Evolutionary conservation across 2,113 vertebrate species (phyloP), one percentile per base, ranked within the genome.

Genomic region (Pachypanchax playfairii): DNA sequence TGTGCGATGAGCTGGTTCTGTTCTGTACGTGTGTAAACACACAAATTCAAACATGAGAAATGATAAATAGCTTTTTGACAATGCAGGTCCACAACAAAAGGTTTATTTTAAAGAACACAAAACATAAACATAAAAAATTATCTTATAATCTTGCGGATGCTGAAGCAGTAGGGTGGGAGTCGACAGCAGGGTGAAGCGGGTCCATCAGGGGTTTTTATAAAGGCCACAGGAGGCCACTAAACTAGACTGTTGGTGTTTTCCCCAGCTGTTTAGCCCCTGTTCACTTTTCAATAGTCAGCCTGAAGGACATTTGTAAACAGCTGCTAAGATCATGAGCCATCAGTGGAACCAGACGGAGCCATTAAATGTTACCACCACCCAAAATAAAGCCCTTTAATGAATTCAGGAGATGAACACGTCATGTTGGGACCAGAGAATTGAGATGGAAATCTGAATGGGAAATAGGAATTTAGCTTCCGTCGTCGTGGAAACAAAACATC

Each of bases 41-140:
- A 44, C 39, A 50, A 42, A 31, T 55, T 14, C 18, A 36, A 49
- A 66, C n/a, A 25, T 0, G n/a, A 24, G 18, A 11, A 48, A 65
- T 65, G 74, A 54, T 66, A 72, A 68, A 55, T 13, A 24, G 25
- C 42, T 48, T 70, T 69, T 29, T 43, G 70, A 84, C 81, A 85
- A 87, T 65, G 62, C 58, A 60, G 21, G 61, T 59, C 65, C 14
- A 65, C 25, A 84, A 85, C 74, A 80, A 85, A 73, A 70, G 53
- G 18, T 46, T 50, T 66, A 13, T 36, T 62, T 70, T 29, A 48
- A 53, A 77, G 62, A 75, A 83, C 55, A 72, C 52, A 42, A 42
- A 36, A 82, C 41, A 66, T 71, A 78, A 85, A 82, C 73, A 79
- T 35, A 3, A 74, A 55, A n/a, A 63, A 58, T 70, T 48, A 80